phyloP scores from a whole-genome alignment of 35 echinoderm and acorn worm genomes.

The Ophioderma brevispina region DNA sequence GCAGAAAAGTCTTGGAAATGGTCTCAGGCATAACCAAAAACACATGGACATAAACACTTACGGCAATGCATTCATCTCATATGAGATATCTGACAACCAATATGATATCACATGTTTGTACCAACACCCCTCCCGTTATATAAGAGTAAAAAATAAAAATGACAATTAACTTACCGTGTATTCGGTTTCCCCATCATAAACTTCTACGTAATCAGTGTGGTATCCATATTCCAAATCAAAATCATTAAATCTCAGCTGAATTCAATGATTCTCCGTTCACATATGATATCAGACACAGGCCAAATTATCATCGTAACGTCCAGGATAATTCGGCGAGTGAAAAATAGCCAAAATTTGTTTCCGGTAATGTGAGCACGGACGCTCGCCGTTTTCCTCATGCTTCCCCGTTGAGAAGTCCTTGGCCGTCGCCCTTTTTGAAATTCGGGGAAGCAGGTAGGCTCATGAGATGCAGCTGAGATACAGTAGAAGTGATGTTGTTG shows the following conservation, averaged over 20 bases:
- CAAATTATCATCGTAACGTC: slow-evolving; percentile 60
- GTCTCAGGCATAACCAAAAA: no score
- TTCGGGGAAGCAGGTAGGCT: slow-evolving; percentile 26
- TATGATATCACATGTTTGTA: no score
- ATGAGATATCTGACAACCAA: no score
- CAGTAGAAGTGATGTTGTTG: slow-evolving; percentile 22
- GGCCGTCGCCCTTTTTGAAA: slow-evolving; percentile 74
- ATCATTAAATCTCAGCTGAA: slow-evolving; percentile 62
- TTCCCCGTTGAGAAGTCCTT: slow-evolving; percentile 44
- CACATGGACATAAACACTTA: no score
- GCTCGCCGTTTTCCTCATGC: slow-evolving; percentile 47
- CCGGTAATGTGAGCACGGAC: slow-evolving; percentile 34
- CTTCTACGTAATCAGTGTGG: slow-evolving; percentile 66
- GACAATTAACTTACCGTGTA: slow-evolving; percentile 26
- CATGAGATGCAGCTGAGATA: not conserved
- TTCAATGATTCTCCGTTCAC: slow-evolving; percentile 27
- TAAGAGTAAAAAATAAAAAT: no score
- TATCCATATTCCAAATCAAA: slow-evolving; percentile 72
- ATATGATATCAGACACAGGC: slow-evolving; percentile 65
- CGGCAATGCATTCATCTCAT: no score
- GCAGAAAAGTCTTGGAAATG: no score
- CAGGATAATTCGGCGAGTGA: slow-evolving; percentile 77
- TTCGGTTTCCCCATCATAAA: slow-evolving; percentile 44
- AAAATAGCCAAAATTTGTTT: slow-evolving; percentile 29
- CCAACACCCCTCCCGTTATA: no score